Base-by-base conservation (phyloP, 2,797 vertebrate species). In the Etheostoma perlongum region DNA sequence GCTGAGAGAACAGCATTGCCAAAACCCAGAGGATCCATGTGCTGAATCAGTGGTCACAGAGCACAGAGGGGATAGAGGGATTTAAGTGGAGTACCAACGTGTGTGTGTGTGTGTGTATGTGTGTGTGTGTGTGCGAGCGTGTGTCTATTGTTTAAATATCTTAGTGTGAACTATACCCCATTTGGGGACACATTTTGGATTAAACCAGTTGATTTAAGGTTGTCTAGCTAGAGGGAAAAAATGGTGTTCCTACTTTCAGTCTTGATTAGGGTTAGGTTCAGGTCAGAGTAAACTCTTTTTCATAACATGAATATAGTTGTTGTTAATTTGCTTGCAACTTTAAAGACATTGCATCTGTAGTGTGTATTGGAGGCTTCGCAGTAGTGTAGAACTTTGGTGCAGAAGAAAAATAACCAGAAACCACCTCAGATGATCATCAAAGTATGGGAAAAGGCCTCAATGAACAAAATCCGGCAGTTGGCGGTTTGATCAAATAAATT, bases 31-130 rank as follows among this genome's bases (percentile, higher is more conserved):
- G 84, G 88, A 85, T 70, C 72, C 67, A 82, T 91, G 87, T 80
- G 82, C 84, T 83, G 73, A 93, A 90, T 87, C 86, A 88, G 69
- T 85, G 85, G 87, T 76, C 89, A 79, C 85, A 82, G 79, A 77
- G 69, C 75, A 74, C 73, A 79, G 72, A 89, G 79, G 85, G 78
- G 81, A 74, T 53, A 44, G 53, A 78, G 49, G 76, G 78, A 86
- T 81, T 85, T 81, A 80, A 84, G 75, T 61, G 59, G 72, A 61
- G n/a, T 68, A 53, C 4, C 2, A 59, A 55, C 58, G 16, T 33
- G 51, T 68, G 69, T 51, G 72, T 75, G 12, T 51, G 51, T 21
- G 21, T 51, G 12, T 14, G 55, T 1, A 2, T 13, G 11, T 23
- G 6, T 57, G 67, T 54, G 55, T 55, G 51, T 4, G 13, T 65